Base-by-base conservation (phyloP, 1,140 invertebrate species). In the Zaprionus taronus region DNA sequence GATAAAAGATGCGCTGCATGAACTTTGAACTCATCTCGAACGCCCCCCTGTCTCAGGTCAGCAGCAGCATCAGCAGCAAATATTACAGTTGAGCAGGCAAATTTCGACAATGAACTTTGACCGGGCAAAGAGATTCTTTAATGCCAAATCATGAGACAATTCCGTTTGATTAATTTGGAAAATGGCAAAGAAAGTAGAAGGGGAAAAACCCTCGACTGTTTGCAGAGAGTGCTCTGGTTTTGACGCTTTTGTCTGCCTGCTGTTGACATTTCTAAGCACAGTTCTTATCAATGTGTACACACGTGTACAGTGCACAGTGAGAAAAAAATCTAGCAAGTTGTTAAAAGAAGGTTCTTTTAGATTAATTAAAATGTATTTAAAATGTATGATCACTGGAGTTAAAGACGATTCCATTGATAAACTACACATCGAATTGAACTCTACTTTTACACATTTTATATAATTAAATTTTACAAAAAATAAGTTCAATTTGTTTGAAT, bases 21-120 rank as follows among this genome's bases (percentile, higher is more conserved):
- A 87, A 87, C 84, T 87, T 87, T 87, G 84, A 87, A 87, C 84
- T 69, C 68, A 41, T 24, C 73, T 57, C 2, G 20, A 26, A 26
- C 15, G 53, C 26, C 22, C 24, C n/a, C 53, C 24, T 26, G 55
- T 9, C 26, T 15, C 68, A 64, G 73, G 74, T 72, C 72, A 81
- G 74, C 36, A 31, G 7, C 84, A 71, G 74, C n/a, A n/a, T n/a
- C n/a, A 71, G 74, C 84, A 71, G 74, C 65, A 80, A 76, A 76
- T 72, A 87, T 89, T 83, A 87, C 68, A 65, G 63, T 38, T 72
- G 41, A 31, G 26, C 57, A 57, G 17, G 22, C 44, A 5, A 56
- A 61, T 9, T 69, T 70, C 62, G 74, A 64, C 74, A 77, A 72
- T 72, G 74, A 76, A 76, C 73, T 61, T 67, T 72, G 57, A 66